Evolutionary conservation across 2,888 invertebrate genomes (phyloP).

Genomic region (Erebia epiphron): DNA sequence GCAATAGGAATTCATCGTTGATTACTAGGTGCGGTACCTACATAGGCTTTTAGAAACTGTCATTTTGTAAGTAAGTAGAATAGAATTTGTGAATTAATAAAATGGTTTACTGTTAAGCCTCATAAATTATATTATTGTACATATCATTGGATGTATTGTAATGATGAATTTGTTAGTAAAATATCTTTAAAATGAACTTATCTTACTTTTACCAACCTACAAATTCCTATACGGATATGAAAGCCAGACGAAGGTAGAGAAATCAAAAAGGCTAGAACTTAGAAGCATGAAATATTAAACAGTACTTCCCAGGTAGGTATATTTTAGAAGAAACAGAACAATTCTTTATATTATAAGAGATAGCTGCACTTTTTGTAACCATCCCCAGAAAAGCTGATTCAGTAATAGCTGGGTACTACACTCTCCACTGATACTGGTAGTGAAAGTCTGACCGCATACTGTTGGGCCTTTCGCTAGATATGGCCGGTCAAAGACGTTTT

Average conservation of each 20-base stretch:
- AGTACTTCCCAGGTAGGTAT: too few relatives aligned
- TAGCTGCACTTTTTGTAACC: too few relatives aligned
- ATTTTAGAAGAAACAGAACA: too few relatives aligned
- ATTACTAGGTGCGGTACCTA: background rate
- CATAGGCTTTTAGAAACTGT: constrained; percentile 22
- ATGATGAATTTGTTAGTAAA: constrained; percentile 39
- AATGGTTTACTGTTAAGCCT: constrained; percentile 22
- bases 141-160: constrained; percentile 39
- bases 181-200: constrained; percentile 10
- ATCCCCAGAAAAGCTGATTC: too few relatives aligned
- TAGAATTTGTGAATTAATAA: constrained; percentile 26
- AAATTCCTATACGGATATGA: background rate
- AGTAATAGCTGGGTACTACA: too few relatives aligned
- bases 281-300: too few relatives aligned
- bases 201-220: constrained; percentile 5
- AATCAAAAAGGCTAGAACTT: too few relatives aligned
- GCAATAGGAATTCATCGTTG: background rate
- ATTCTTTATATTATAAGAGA: too few relatives aligned
- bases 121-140: constrained; percentile 40
- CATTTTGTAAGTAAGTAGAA: constrained; percentile 32
- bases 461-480: too few relatives aligned
- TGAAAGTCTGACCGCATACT: too few relatives aligned
- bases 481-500: too few relatives aligned
- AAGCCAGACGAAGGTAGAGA: background rate
- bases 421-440: too few relatives aligned